These are phyloP conservation scores for Argyra leucocephala DNA, from an alignment of 2,888 invertebrate genomes.

Conservation along the genomic window DNA sequence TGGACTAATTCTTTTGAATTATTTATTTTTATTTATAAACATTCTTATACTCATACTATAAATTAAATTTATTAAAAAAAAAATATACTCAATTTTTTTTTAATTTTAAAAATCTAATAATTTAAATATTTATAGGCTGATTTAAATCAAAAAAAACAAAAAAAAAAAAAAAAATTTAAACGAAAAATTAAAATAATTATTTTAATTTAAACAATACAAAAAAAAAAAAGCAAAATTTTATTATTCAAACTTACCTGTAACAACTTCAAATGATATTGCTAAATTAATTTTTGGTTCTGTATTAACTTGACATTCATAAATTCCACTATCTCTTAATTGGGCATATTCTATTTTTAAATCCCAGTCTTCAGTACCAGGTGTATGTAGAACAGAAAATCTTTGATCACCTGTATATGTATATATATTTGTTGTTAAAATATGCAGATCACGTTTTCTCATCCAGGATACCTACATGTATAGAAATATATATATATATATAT, in stretches of 20 bases:
- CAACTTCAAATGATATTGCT: slow-evolving; percentile 61
- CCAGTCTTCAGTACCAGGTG: slow-evolving; percentile 78
- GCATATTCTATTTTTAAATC: slow-evolving; percentile 74
- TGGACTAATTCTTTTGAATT: too few species aligned
- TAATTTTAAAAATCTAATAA: too few species aligned
- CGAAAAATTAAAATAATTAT: slow-evolving; percentile 7
- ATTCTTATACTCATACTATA: too few species aligned
- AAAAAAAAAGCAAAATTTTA: background rate
- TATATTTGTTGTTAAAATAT: slow-evolving; percentile 74
- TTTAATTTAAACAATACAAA: background rate
- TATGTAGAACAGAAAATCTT: slow-evolving; percentile 74
- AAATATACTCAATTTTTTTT: too few species aligned
- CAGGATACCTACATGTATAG: slow-evolving; percentile 36
- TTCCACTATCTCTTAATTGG: slow-evolving; percentile 72
- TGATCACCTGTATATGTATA: slow-evolving; percentile 83
- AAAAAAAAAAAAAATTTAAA: slow-evolving; percentile 8
- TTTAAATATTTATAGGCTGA: too few species aligned
- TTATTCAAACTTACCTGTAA: slow-evolving; percentile 57
- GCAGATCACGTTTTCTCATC: slow-evolving; percentile 49
- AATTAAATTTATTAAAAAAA: too few species aligned
- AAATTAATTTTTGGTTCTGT: slow-evolving; percentile 83
- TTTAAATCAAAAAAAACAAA: background rate
- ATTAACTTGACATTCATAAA: slow-evolving; percentile 83
- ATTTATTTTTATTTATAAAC: too few species aligned
- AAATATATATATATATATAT: too few species aligned